Evolutionary conservation across 2,888 invertebrate species (phyloP).

Genomic region (Melieria crassipennis): DNA sequence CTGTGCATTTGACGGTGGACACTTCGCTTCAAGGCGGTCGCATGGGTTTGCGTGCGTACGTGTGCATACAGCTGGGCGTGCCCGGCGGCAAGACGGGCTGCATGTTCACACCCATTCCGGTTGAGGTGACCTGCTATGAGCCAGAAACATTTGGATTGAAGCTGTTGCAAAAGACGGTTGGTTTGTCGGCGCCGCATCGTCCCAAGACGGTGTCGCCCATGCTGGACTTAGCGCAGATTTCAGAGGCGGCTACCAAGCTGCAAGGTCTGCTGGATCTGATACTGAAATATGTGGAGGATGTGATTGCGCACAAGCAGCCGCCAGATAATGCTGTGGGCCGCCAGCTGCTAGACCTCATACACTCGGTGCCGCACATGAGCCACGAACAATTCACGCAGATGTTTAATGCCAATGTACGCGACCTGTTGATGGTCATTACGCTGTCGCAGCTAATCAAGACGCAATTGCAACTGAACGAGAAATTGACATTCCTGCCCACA

Average conservation of each 20-base stretch:
- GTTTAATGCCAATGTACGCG: slow-evolving; percentile 96
- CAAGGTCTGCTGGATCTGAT: slow-evolving; percentile 80
- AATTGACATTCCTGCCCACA: slow-evolving; percentile 86
- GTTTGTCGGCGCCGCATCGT: slow-evolving; percentile 67
- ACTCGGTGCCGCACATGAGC: slow-evolving; percentile 91
- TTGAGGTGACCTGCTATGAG: slow-evolving; percentile 88
- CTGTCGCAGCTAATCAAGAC: slow-evolving; percentile 96
- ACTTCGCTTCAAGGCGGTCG: slow-evolving; percentile 87
- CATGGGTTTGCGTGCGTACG: slow-evolving; percentile 94
- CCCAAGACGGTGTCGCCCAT: slow-evolving; percentile 75
- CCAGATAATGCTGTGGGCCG: slow-evolving; percentile 91
- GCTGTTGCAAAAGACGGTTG: slow-evolving; percentile 84
- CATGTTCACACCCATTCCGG: slow-evolving; percentile 96
- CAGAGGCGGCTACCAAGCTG: slow-evolving; percentile 84
- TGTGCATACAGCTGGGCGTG: slow-evolving; percentile 92
- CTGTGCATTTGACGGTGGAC: slow-evolving; percentile 95
- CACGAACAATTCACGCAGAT: slow-evolving; percentile 92
- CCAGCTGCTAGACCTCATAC: slow-evolving; percentile 87
- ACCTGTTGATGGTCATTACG: slow-evolving; percentile 96
- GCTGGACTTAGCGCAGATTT: slow-evolving; percentile 82
- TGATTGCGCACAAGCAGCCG: slow-evolving; percentile 79
- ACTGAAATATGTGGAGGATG: slow-evolving; percentile 90
- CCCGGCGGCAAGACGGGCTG: slow-evolving; percentile 92
- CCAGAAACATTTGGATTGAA: slow-evolving; percentile 88
- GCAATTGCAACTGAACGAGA: slow-evolving; percentile 95